A percentile compares a stretch with the other conserved stretches of the same genome.
These are phyloP conservation scores for Bovichtus variegatus DNA, from an alignment of 2,797 vertebrate genomes.

Conservation along the genomic window DNA sequence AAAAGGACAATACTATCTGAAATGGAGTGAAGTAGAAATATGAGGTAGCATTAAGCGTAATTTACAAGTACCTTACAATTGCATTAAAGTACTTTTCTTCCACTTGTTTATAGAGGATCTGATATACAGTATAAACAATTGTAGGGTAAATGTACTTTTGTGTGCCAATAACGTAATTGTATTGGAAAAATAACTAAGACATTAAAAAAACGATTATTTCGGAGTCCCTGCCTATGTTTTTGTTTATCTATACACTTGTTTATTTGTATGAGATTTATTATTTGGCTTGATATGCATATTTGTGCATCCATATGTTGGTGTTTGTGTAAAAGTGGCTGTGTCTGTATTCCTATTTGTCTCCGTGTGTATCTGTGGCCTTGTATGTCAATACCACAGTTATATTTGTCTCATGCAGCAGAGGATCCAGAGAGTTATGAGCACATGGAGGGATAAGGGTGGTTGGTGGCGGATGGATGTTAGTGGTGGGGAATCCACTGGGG, in stretches of 20 bases:
- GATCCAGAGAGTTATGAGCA: slow-evolving; percentile 50
- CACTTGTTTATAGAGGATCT: background rate
- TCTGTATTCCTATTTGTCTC: slow-evolving; percentile 44
- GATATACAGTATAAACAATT: slow-evolving; percentile 1
- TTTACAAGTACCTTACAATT: background rate
- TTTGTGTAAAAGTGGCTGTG: slow-evolving; percentile 8
- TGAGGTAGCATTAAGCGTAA: background rate
- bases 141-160: background rate
- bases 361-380: slow-evolving; percentile 40
- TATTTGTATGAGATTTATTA: slow-evolving; percentile 23
- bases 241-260: slow-evolving; percentile 33
- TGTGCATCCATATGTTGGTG: slow-evolving; percentile 18
- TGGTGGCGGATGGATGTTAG: slow-evolving; percentile 59
- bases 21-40: background rate
- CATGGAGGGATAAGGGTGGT: slow-evolving; percentile 38
- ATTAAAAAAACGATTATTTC: background rate
- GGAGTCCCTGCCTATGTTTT: background rate
- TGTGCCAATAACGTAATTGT: background rate
- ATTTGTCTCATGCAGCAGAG: slow-evolving; percentile 50
- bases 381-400: slow-evolving; percentile 49
- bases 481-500: slow-evolving; percentile 51
- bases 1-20: background rate
- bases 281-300: background rate
- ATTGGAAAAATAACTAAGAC: background rate
- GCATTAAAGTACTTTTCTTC: background rate